Evolutionary conservation across 2,888 invertebrate genomes (phyloP).

Genomic region (Protophormia terraenovae): DNA sequence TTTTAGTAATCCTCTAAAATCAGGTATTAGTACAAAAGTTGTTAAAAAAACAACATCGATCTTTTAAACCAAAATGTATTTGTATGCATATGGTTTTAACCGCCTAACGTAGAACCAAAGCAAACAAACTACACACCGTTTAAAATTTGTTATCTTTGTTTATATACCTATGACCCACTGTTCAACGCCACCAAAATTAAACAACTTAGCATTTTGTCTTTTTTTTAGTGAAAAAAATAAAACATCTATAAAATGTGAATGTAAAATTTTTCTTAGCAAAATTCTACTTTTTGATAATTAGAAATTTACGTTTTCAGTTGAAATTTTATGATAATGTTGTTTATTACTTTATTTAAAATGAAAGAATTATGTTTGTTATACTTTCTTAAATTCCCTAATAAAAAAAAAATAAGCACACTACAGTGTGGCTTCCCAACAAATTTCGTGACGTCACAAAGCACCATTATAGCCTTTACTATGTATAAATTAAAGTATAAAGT

Average conservation of each 20-base stretch:
- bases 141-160: neutral
- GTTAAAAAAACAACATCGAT: too few relatives aligned
- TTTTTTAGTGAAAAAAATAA: constrained; percentile 39
- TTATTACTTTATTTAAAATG: neutral
- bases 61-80: too few relatives aligned
- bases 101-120: too few relatives aligned
- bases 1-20: too few relatives aligned
- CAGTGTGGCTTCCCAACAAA: constrained; percentile 49
- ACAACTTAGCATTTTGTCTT: constrained; percentile 61
- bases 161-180: constrained; percentile 50
- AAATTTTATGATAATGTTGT: neutral
- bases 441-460: constrained; percentile 62
- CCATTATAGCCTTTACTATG: constrained; percentile 24
- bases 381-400: neutral
- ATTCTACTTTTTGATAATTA: constrained; percentile 14
- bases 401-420: constrained; percentile 11
- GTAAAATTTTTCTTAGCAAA: constrained; percentile 49
- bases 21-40: too few relatives aligned
- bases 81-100: too few relatives aligned
- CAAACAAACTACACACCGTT: neutral
- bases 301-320: constrained; percentile 2
- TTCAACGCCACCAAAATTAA: constrained; percentile 63
- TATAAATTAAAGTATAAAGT: constrained; percentile 18
- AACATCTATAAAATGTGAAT: constrained; percentile 51
- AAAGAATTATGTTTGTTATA: neutral